Conservation (phyloP, 2,888 invertebrate species). For the Ennomos quercinarius region DNA sequence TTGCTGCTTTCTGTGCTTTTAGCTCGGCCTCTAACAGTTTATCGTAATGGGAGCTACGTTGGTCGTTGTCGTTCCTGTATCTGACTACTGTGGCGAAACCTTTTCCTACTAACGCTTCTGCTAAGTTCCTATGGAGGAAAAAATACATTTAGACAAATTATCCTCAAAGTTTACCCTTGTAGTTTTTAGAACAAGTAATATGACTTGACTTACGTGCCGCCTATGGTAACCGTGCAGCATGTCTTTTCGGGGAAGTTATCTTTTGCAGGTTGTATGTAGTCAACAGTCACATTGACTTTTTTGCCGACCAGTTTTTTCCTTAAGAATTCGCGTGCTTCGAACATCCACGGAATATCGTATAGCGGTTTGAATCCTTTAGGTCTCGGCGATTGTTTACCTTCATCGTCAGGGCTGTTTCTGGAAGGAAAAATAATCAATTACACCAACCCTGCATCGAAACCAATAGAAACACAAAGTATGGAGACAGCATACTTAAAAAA, state of each 20-base stretch:
- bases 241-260: slow-evolving; percentile 97
- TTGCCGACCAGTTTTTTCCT: slow-evolving; percentile 98
- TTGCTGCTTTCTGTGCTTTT: slow-evolving; percentile 93
- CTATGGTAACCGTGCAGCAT: slow-evolving; percentile 96
- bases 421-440: slow-evolving; percentile 5
- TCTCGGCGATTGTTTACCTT: slow-evolving; percentile 88
- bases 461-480: no score
- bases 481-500: no score
- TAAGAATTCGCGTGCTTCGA: slow-evolving; percentile 98
- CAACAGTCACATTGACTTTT: slow-evolving; percentile 95
- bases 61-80: slow-evolving; percentile 98
- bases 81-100: slow-evolving; percentile 97
- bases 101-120: slow-evolving; percentile 96
- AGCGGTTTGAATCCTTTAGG: slow-evolving; percentile 93
- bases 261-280: slow-evolving; percentile 98
- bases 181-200: no score
- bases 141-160: slow-evolving; percentile 32
- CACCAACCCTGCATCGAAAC: neutral
- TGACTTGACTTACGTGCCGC: slow-evolving; percentile 83
- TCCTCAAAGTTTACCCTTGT: no score
- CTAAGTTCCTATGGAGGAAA: slow-evolving; percentile 90
- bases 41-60: slow-evolving; percentile 97
- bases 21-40: slow-evolving; percentile 96
- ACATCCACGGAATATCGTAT: slow-evolving; percentile 99
- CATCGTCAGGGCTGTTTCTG: slow-evolving; percentile 86